Conservation (phyloP, 2,797 vertebrate genomes). For the Australoheros facetus region DNA sequence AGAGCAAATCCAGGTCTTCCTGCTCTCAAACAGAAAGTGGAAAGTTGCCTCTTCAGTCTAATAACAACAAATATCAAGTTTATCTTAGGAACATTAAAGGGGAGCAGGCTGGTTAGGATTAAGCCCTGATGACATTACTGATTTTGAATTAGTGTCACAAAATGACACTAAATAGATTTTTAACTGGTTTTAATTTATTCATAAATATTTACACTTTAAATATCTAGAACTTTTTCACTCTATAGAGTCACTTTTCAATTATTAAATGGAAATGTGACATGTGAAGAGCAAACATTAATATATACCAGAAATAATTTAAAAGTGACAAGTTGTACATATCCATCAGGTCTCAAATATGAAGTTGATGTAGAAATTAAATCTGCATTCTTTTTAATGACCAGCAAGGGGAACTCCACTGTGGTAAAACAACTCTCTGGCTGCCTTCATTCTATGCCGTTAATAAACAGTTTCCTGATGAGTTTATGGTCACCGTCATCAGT, state of each 20-base stretch:
- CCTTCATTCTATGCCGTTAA: too few species aligned
- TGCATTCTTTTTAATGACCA: background rate
- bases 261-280: background rate
- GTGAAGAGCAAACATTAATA: background rate
- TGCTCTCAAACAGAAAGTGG: background rate
- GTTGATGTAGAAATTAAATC: accelerated
- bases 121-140: background rate
- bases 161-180: background rate
- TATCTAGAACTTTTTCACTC: background rate
- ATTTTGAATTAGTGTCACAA: background rate
- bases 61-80: background rate
- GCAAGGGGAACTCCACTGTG: background rate
- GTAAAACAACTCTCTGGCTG: background rate
- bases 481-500: background rate
- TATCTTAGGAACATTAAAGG: background rate
- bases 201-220: background rate
- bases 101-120: background rate
- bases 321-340: too few species aligned
- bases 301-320: background rate
- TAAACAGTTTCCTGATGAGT: background rate
- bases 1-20: background rate
- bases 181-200: background rate
- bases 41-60: background rate
- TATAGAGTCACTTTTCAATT: background rate
- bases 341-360: background rate